phyloP scores from a whole-genome alignment of 1,140 invertebrate species.

The Halyomorpha halys region DNA sequence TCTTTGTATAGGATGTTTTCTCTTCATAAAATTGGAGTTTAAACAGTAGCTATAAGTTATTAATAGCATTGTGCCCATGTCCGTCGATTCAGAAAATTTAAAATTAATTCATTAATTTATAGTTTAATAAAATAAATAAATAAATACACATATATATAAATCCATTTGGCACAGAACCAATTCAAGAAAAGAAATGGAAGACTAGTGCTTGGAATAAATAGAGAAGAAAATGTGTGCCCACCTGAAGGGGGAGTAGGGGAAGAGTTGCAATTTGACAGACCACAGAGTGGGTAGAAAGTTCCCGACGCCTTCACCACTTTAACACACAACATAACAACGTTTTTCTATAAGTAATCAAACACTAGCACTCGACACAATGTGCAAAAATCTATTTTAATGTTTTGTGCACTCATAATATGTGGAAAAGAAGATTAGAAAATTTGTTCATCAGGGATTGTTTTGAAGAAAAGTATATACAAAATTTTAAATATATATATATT shows the following conservation, averaged over 20 bases:
- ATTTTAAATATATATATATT: too few relatives aligned
- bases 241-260: conserved; percentile 32
- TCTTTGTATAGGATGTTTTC: too few relatives aligned
- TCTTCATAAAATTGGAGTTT: too few relatives aligned
- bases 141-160: background rate
- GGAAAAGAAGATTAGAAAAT: too few relatives aligned
- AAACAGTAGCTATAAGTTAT: too few relatives aligned
- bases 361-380: background rate
- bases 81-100: too few relatives aligned
- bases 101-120: too few relatives aligned
- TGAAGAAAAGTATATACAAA: too few relatives aligned
- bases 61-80: too few relatives aligned
- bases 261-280: conserved; percentile 33
- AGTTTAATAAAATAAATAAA: too few relatives aligned
- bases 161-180: conserved; percentile 9
- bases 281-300: conserved; percentile 84
- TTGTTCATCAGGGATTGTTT: too few relatives aligned
- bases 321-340: conserved; percentile 43
- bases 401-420: too few relatives aligned
- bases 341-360: conserved; percentile 12
- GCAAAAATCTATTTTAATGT: background rate
- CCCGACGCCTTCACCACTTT: conserved; percentile 85
- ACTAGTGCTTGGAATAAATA: background rate
- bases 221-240: conserved; percentile 27
- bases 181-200: conserved; percentile 8